phyloP scores from a whole-genome alignment of 2,888 invertebrate genomes.

The Mesoligia furuncula region DNA sequence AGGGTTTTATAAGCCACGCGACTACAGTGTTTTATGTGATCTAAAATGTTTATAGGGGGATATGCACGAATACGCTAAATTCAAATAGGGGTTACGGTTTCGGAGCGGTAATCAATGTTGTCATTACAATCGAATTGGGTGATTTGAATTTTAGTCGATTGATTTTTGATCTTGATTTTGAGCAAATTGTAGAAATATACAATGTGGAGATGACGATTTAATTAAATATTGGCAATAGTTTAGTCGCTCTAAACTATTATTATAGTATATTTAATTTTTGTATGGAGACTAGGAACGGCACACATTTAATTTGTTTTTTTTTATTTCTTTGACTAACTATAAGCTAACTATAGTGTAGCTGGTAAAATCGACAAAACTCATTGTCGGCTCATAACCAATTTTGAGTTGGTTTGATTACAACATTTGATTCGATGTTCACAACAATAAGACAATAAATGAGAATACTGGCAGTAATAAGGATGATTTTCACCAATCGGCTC shows the following conservation, averaged over 20 bases:
- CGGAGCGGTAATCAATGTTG: constrained; percentile 36
- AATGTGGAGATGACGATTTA: not conserved
- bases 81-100: constrained; percentile 54
- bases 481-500: too few species aligned
- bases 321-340: too few species aligned
- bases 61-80: constrained; percentile 58
- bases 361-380: not conserved
- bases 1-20: constrained; percentile 69
- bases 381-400: not conserved
- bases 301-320: not conserved
- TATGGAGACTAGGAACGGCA: not conserved
- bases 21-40: constrained; percentile 68
- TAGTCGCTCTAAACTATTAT: not conserved
- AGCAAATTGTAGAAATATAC: not conserved
- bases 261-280: not conserved
- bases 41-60: constrained; percentile 67
- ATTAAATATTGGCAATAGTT: not conserved
- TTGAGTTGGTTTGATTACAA: not conserved
- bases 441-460: too few species aligned
- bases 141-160: constrained; percentile 21
- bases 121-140: constrained; percentile 14
- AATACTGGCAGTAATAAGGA: too few species aligned
- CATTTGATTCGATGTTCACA: not conserved
- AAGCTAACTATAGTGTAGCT: not conserved
- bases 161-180: not conserved